Evolutionary conservation across 2,797 vertebrate species (phyloP), one percentile per base, ranked within the genome.

Genomic region (Poecilia wingei): DNA sequence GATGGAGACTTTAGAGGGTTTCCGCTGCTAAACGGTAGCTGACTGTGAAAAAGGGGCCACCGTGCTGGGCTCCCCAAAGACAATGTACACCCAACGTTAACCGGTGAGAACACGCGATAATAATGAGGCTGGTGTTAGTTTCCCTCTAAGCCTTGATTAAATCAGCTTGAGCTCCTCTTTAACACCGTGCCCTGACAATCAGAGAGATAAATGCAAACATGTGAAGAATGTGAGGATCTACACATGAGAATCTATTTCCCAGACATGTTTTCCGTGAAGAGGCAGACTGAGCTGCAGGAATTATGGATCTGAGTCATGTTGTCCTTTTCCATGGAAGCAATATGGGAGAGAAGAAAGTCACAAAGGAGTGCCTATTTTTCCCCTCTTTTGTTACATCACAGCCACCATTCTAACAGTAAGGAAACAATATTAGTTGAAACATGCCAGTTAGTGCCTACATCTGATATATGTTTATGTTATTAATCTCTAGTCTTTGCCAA

Each of bases 291-390:
- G 92, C 78, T 61, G 76, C 9, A 75, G 89, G 86, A 88, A 89
- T 76, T 70, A 70, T 70, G 81, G 79, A 87, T 94, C 92, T 95
- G 92, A 94, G 89, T 95, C 94, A 94, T 94, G 87, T 76, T 87
- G 86, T 89, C 92, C 91, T 93, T 93, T 95, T 95, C 93, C 94
- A 93, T 92, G 88, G 91, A 90, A 87, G 90, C 78, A 83, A 83
- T 78, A 87, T 75, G 12, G 79, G 78, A 87, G 79, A 87, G 84
- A 78, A 85, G 80, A 91, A 86, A 91, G 83, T 84, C 76, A 51
- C 82, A 86, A 69, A 87, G 79, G 79, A 86, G 82, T 79, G 46
- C 2, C 6, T 51, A 3, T 66, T 61, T 80, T 86, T 28, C 71
- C 83, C 88, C 86, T 89, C 79, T 81, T 82, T 87, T 72, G 53